Evolutionary conservation across 1,140 invertebrate genomes (phyloP), one percentile per base, ranked within the genome.

Genomic region (Neoseiulus cucumeris): DNA sequence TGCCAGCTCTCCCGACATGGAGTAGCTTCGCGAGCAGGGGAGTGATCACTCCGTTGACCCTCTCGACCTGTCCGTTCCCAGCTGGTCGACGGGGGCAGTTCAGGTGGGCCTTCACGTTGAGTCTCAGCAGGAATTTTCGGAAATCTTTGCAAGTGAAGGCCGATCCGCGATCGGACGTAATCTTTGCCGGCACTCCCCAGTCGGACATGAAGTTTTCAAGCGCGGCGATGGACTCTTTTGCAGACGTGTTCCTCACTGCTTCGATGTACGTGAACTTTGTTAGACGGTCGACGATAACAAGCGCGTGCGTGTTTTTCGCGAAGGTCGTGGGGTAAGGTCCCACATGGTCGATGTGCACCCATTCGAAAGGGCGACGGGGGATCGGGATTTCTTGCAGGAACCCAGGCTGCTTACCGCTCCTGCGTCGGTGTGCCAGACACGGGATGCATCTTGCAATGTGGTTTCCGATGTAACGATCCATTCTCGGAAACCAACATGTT

Each of bases 1-100:
- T 39, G 4, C 33, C 33, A 4, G 9, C 4, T 9, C 33, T 4
- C 55, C 47, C 28, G 22, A 18, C n/a, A 59, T 66, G 20, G 33
- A 5, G 1, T 41, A 20, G 29, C 55, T 66, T 14, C 7, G 42
- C 14, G 9, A 66, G 30, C n/a, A 66, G 39, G 2, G 66, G 66
- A 12, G 64, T 66, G 12, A 66, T 51, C 14, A 44, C 44, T 7
- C 33, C 0, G 18, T 66, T 51, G 1, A 66, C n/a, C 28, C 66
- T 33, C 22, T 66, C 47, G 17, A 64, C 47, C 25, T 64, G 66
- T 28, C 66, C 66, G 39, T 66, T 66, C 5, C 47, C 51, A 4
- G 4, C 4, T 4, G 28, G 20, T 6, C 20, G 20, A 5, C 20
- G 1, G 20, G 18, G 22, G 20, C 29, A 42, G 25, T 30, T 42